Evolutionary conservation across 2,888 invertebrate genomes (phyloP).

Genomic region (Trissonchulus sp.): DNA sequence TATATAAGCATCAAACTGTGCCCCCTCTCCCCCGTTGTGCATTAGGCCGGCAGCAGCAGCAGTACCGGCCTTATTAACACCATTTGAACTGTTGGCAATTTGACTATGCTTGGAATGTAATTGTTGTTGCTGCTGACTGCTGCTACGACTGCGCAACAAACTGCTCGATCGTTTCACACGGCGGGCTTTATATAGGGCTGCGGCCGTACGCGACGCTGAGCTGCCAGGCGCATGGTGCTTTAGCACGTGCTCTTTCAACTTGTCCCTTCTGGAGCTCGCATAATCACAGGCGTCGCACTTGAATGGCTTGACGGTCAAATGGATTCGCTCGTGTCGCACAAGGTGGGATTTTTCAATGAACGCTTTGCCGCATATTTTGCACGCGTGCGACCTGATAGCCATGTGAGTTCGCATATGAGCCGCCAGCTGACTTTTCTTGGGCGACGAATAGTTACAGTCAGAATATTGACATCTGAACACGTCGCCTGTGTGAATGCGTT

Average conservation of each 20-base stretch:
- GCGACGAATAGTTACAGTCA: constrained; percentile 62
- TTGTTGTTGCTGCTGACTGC: too few relatives aligned
- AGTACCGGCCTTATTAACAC: neutral
- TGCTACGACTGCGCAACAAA: too few relatives aligned
- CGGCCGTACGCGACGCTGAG: neutral
- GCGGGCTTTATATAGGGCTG: too few relatives aligned
- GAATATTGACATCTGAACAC: constrained; percentile 63
- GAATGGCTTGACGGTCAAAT: constrained; percentile 60
- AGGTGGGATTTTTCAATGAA: constrained; percentile 66
- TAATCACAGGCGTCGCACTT: constrained; percentile 64
- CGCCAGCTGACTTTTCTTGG: constrained; percentile 63
- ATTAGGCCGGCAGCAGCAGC: neutral
- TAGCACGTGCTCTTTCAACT: constrained; percentile 60
- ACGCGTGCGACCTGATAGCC: constrained; percentile 59
- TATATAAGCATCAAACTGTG: too few relatives aligned
- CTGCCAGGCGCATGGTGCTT: constrained; percentile 54
- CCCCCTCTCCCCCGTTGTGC: too few relatives aligned
- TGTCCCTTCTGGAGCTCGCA: constrained; percentile 63
- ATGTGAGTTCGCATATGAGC: constrained; percentile 63
- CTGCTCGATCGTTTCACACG: too few relatives aligned
- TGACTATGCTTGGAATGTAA: too few relatives aligned
- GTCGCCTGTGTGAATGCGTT: constrained; percentile 63
- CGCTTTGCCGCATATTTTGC: constrained; percentile 61
- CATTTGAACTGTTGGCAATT: too few relatives aligned
- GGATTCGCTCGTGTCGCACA: constrained; percentile 64